Base-by-base conservation (phyloP, 1,140 invertebrate genomes). In the Anastrepha ludens region DNA sequence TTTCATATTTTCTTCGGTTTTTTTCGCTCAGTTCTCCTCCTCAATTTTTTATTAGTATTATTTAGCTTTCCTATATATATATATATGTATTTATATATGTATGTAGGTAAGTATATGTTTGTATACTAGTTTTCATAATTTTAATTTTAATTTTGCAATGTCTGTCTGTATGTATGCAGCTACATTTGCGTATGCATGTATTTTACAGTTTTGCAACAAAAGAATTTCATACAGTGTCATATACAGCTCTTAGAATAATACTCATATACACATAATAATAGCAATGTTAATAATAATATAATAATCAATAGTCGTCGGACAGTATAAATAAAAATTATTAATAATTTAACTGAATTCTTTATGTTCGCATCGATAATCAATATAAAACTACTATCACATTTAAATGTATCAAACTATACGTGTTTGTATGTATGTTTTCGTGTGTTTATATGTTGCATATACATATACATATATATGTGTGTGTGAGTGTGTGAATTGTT, bases 331-430 rank as follows among this genome's bases (percentile, higher is more conserved):
- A 81, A 47, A 11, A 58, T 50, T 20, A 62, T 6, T 47, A 47
- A 74, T 47, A 81, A 55, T n/a, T 29, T 20, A 81, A 58, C 50
- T 20, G 17, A 81, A 58, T 58, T 55, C 17, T 11, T 55, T 20
- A 9, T 58, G 47, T 55, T 81, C 47, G 47, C 47, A 20, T 13
- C 74, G 55, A 29, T 81, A 87, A 87, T 87, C 47, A 87, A 87
- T 87, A 87, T 87, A 87, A 87, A 87, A 62, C 86, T 87, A 87
- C 86, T 87, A 87, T 87, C 86, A 87, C 86, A 87, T 87, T 87
- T 87, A 87, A 86, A 87, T 67, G 17, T 70, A 67, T 87, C 39
- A 62, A 86, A 62, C 58, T 86, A 86, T 86, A 65, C 85, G 41
- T 86, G 85, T 78, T 15, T 86, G 85, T 78, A 7, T 81, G 74